These are phyloP conservation scores for Ageneiosus marmoratus DNA, from an alignment of 2,113 vertebrate species.

Conservation along the genomic window DNA sequence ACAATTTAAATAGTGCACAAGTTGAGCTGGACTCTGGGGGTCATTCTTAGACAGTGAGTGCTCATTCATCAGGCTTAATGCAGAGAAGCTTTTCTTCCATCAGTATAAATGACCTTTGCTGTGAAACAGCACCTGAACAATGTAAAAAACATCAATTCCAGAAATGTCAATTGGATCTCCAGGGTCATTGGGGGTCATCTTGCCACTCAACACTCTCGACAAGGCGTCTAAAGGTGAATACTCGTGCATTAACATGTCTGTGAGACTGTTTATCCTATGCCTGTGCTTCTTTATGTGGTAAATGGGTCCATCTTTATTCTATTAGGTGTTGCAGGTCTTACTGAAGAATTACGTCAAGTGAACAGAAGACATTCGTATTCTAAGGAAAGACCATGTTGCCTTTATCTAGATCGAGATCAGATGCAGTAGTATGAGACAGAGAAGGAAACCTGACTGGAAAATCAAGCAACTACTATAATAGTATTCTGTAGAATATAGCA, in stretches of 20 bases:
- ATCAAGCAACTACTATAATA: constrained; percentile 44
- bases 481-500: constrained; percentile 28
- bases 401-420: constrained; percentile 53
- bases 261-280: constrained; percentile 60
- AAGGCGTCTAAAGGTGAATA: constrained; percentile 46
- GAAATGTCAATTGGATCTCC: constrained; percentile 66
- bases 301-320: constrained; percentile 24
- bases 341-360: constrained; percentile 52
- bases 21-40: constrained; percentile 47
- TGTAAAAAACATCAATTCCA: constrained; percentile 66
- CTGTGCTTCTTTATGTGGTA: constrained; percentile 21
- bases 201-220: constrained; percentile 47
- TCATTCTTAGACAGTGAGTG: constrained; percentile 62
- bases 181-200: constrained; percentile 46
- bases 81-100: constrained; percentile 66
- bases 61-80: constrained; percentile 72
- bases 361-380: constrained; percentile 53
- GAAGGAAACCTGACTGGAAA: constrained; percentile 55
- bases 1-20: constrained; percentile 35
- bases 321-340: constrained; percentile 53
- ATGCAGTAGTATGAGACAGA: constrained; percentile 43
- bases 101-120: constrained; percentile 68
- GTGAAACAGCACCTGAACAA: constrained; percentile 63
- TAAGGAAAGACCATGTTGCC: constrained; percentile 35
- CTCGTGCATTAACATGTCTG: constrained; percentile 57